A percentile compares a stretch with the other conserved stretches of the same genome.
phyloP scores from a whole-genome alignment of 2,797 vertebrate genomes.

The Scarus forsteni region DNA sequence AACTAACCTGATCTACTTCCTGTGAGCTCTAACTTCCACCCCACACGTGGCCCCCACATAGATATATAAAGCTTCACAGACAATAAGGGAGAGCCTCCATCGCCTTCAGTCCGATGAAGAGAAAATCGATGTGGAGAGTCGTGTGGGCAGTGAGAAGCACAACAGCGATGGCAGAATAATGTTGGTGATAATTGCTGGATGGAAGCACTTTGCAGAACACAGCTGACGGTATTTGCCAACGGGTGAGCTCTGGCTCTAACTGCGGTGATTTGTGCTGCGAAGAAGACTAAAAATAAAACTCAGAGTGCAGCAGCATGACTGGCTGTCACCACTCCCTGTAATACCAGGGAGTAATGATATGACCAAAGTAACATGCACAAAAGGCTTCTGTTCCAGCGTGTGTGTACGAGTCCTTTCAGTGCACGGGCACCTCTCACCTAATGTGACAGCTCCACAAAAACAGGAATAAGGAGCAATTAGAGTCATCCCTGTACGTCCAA shows the following conservation, averaged over 20 bases:
- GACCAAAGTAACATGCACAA: background rate
- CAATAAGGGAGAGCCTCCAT: slow-evolving; percentile 2
- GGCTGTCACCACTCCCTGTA: slow-evolving; percentile 5
- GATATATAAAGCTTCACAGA: slow-evolving; percentile 14
- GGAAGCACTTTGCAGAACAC: slow-evolving; percentile 16
- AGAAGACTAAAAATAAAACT: slow-evolving; percentile 33
- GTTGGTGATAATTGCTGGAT: slow-evolving; percentile 2
- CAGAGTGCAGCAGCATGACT: slow-evolving; percentile 17
- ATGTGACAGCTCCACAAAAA: slow-evolving; percentile 57
- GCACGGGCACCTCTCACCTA: slow-evolving; percentile 37
- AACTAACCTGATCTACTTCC: background rate
- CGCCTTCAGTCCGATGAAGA: slow-evolving; percentile 19
- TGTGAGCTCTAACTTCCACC: background rate
- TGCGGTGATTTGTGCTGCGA: background rate
- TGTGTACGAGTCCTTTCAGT: slow-evolving; percentile 1
- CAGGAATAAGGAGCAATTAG: slow-evolving; percentile 51
- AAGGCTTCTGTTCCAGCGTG: background rate
- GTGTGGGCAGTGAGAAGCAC: background rate
- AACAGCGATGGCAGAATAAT: slow-evolving; percentile 6
- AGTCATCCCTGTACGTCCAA: slow-evolving; percentile 46
- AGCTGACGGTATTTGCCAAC: background rate
- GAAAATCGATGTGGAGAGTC: slow-evolving; percentile 27
- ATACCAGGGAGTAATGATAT: slow-evolving; percentile 8
- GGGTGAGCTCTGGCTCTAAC: slow-evolving; percentile 23
- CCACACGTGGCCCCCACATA: rapidly evolving